Base-by-base conservation (phyloP, 2,888 invertebrate species). In the Drosophila falleni region DNA sequence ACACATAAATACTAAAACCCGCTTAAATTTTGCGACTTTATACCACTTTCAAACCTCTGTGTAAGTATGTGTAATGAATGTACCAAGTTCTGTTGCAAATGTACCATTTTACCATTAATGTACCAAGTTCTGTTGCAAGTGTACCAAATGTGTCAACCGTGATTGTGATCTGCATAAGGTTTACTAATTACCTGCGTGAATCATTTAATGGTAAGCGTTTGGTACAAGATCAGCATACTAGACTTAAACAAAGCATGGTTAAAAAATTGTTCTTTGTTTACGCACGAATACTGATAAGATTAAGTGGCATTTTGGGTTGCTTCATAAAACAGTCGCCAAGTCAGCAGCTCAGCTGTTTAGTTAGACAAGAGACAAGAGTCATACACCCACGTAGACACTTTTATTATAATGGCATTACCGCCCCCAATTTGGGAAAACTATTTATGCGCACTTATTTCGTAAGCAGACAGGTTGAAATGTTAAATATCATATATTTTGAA, bases 301-400 rank as follows among this genome's bases (percentile, higher is more conserved):
- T 59, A 74, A 44, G 37, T 55, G 19, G 19, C 37, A 65, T 61
- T 51, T 59, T 51, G 26, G 42, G 26, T n/a, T 41, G 41, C 55
- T 42, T 54, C 26, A 44, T 29, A 26, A 31, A 9, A 23, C 55
- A n/a, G 15, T 26, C 56, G 46, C 13, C 26, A 53, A 46, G 23
- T 26, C 60, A 39, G 13, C 26, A 44, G 54, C 41, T 74, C 65
- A 79, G 66, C 74, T 77, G 77, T 56, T 74, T 37, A 15, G 16
- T 16, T 41, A 15, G 3, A 23, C 23, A 23, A 23, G 29, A 29
- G 31, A 46, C 26, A 26, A 55, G 16, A 35, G 33, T 46, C 37
- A 42, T 46, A 70, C 49, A 79, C 76, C 76, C 77, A 77, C 77
- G 77, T 77, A 77, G 41, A 77, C 77, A 77, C 44, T 77, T 77